Base-by-base conservation (phyloP, 2,888 invertebrate genomes). In the Thelaira solivaga region DNA sequence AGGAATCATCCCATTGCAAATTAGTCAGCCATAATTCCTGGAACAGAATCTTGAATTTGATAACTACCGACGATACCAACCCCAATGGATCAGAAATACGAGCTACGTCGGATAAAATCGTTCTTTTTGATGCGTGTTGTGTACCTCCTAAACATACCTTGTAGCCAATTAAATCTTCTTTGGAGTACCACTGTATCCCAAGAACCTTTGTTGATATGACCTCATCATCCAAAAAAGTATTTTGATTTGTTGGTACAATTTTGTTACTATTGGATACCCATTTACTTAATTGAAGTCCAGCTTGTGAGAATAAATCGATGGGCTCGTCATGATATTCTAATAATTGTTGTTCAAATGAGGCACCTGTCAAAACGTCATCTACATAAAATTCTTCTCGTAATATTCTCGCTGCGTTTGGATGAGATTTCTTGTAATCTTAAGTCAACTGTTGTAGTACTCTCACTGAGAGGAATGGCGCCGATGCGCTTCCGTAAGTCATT, bases 401-500 rank as follows among this genome's bases (percentile, higher is more conserved):
- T 10, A 72, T 62, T 8, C 13, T 47, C 11, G 68, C 31, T 4
- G 78, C 80, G 10, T 53, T 69, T 4, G 78, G 80, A 36, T 73
- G 76, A 13, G 39, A 24, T 18, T 34, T 1, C 29, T 74, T 11
- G 20, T 71, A 75, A 24, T 82, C 75, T 0, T 20, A 6, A 1
- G 80, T 75, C 2, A 80, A 13, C 41, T 81, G 75, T 76, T 80
- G 53, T 4, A 77, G 34, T 2, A 80, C 75, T 29, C 80, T 39
- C 5, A 80, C 81, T 5, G 76, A 72, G 11, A 80, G 53, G 36
- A 65, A 80, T 0, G 80, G 80, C 7, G 65, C 76, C 2, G 75
- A 76, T 3, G 78, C 75, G 1, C 80, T 81, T 3, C 80, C 77
- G 26, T 82, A 81, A 1, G 79, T 78, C 1, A 81, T 80, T 7